These are phyloP conservation scores for Disparrhopalites patrizii DNA, from an alignment of 2,888 invertebrate species.

Conservation along the genomic window DNA sequence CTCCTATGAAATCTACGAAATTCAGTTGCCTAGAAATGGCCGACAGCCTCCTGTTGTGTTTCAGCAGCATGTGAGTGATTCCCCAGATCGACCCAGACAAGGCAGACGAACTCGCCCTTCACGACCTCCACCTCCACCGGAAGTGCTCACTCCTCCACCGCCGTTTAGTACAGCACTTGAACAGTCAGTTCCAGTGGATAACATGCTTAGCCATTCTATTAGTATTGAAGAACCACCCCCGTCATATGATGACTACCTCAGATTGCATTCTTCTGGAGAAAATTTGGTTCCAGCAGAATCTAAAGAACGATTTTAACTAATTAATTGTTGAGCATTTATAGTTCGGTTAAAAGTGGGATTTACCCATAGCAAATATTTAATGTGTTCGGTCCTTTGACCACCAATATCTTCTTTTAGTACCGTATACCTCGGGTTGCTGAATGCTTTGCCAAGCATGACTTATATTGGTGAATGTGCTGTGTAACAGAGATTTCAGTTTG, in stretches of 20 bases:
- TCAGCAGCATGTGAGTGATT: neutral
- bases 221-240: slow-evolving; percentile 40
- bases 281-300: neutral
- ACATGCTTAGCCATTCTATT: slow-evolving; percentile 15
- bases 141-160: slow-evolving; percentile 28
- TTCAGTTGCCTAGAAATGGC: slow-evolving; percentile 26
- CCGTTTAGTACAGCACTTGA: slow-evolving; percentile 38
- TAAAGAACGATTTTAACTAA: neutral
- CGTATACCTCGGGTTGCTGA: too few relatives aligned
- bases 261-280: slow-evolving; percentile 20
- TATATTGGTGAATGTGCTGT: too few relatives aligned
- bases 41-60: slow-evolving; percentile 20
- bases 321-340: too few relatives aligned
- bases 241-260: slow-evolving; percentile 41
- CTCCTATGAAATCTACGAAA: slow-evolving; percentile 37
- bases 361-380: too few relatives aligned
- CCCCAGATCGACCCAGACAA: neutral
- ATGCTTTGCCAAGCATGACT: too few relatives aligned
- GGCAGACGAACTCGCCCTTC: neutral
- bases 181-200: slow-evolving; percentile 38
- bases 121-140: neutral
- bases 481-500: too few relatives aligned
- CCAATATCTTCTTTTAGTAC: too few relatives aligned
- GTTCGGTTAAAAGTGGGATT: too few relatives aligned
- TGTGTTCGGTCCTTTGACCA: too few relatives aligned